Evolutionary conservation across 2,888 invertebrate species (phyloP), one percentile per base, ranked within the genome.

Genomic region (Chrysolina americana): DNA sequence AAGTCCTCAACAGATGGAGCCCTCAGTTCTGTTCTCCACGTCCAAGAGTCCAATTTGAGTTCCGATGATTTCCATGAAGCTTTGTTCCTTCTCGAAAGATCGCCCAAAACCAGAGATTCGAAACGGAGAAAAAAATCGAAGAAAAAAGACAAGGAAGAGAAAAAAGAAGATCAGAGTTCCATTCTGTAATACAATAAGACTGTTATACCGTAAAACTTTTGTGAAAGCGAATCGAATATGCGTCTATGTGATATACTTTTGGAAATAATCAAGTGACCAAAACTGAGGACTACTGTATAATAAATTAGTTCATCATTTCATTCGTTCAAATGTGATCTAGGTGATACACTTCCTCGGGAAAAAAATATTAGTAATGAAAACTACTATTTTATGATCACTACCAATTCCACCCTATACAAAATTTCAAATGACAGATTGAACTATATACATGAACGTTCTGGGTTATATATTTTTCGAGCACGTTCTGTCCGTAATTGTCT

Each of bases 61-160:
- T 90, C 90, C 6, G 91, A 91, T 81, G 90, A 90, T 83, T 91
- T 91, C 81, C 91, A 91, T 82, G 91, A 91, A 83, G 90, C 90
- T 23, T 85, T 91, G 23, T 91, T 91, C 79, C 86, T 91, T 36
- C 82, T 90, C 70, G 90, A 90, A 79, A 85, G 90, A 72, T 90
- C 90, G 13, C 90, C 90, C 3, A 90, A 90, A 80, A 88, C 88
- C 11, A 83, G 89, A 62, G 89, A 89, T 76, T 89, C 89, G 0
- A 89, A 89, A 82, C 83, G 89, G 66, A 82, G 89, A 41, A 89
- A 89, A 76, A 88, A 89, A 80, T 88, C 89, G 21, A 89, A 89
- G 78, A 89, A 89, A 79, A 88, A 89, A 77, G 89, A 89, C 21
- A 86, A 85, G 76, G 88, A 88, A 13, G 86, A 86, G 73, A 86